These are phyloP conservation scores for Acleris laterana DNA, from an alignment of 2,888 invertebrate genomes.

Conservation along the genomic window DNA sequence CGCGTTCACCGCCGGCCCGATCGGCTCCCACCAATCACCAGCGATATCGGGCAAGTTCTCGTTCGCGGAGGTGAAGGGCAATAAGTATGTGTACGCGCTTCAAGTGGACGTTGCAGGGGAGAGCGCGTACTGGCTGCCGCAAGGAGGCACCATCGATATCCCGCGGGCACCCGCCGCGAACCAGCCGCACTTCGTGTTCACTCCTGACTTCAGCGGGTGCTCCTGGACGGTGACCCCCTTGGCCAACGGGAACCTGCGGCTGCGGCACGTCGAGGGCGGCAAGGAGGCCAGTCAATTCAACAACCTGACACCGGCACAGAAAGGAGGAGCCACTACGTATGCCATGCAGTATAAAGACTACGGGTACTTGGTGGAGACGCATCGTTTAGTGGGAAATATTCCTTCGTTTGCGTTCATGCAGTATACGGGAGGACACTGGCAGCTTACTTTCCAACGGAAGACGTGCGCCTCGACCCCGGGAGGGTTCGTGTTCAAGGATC, in stretches of 20 bases:
- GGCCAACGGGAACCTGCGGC: slow-evolving; percentile 4
- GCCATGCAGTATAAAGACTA: slow-evolving; percentile 20
- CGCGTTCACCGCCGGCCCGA: slow-evolving; percentile 9
- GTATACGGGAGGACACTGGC: slow-evolving; percentile 1
- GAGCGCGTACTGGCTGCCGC: slow-evolving; percentile 15
- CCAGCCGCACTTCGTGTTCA: slow-evolving; percentile 16
- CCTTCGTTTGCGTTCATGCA: slow-evolving; percentile 19
- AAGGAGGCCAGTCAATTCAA: slow-evolving; percentile 12
- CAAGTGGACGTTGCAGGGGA: slow-evolving; percentile 5
- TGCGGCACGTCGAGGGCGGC: slow-evolving; percentile 10
- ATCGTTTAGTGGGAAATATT: slow-evolving; percentile 3
- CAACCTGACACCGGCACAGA: not conserved
- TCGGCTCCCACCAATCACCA: slow-evolving; percentile 2
- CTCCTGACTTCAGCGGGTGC: slow-evolving; percentile 16
- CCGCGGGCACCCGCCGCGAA: not conserved
- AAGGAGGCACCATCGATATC: slow-evolving; percentile 16
- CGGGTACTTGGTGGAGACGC: not conserved
- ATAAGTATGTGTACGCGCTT: slow-evolving; percentile 15
- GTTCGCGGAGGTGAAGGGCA: slow-evolving; percentile 11
- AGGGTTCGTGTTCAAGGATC: slow-evolving; percentile 3
- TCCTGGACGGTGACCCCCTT: slow-evolving; percentile 15
- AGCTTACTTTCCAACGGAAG: slow-evolving; percentile 3
- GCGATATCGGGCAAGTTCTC: not conserved
- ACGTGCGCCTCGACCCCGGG: slow-evolving; percentile 4
- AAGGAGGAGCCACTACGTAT: slow-evolving; percentile 12